phyloP scores from a whole-genome alignment of 2,113 vertebrate genomes.

The Fulmarus glacialis region DNA sequence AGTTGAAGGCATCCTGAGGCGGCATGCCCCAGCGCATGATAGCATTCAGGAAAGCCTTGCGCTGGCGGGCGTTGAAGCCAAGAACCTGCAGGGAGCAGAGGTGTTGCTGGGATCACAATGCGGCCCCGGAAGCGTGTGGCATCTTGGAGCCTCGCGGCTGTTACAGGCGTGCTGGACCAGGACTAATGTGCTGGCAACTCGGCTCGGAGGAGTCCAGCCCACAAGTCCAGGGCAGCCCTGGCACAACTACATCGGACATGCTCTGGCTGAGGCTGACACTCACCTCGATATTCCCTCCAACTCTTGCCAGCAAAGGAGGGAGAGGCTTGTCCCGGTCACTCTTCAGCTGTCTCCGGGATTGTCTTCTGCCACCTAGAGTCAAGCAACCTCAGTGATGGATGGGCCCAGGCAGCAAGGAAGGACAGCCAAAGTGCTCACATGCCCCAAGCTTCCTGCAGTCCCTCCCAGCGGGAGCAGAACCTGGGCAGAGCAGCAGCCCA shows the following conservation, averaged over 20 bases:
- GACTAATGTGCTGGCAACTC: rapidly evolving
- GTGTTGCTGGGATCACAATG: rapidly evolving
- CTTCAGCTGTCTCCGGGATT: conserved; percentile 94
- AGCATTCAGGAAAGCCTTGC: conserved; percentile 95
- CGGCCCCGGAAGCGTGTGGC: rapidly evolving
- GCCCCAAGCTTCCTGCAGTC: background rate
- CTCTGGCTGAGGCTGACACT: background rate
- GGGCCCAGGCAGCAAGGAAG: background rate
- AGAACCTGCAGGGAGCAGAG: conserved; percentile 80
- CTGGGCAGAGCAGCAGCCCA: background rate
- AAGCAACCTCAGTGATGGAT: background rate
- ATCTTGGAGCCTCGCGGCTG: rapidly evolving
- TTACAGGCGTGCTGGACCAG: background rate
- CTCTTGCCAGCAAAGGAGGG: conserved; percentile 92
- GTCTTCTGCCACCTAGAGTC: conserved; percentile 87
- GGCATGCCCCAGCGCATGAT: conserved; percentile 99
- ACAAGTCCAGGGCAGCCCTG: rapidly evolving
- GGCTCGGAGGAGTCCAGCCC: background rate
- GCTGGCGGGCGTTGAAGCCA: conserved; percentile 94
- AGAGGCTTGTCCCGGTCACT: conserved; percentile 94
- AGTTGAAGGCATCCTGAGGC: conserved; percentile 97
- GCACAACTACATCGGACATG: rapidly evolving
- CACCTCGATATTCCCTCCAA: conserved; percentile 97
- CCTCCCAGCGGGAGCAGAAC: rapidly evolving
- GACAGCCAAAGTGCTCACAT: rapidly evolving